Percentiles rank a stretch among this genome's conserved stretches.
Evolutionary conservation across 2,888 invertebrate species (phyloP).

Genomic region (Drosophila sordidapex): DNA sequence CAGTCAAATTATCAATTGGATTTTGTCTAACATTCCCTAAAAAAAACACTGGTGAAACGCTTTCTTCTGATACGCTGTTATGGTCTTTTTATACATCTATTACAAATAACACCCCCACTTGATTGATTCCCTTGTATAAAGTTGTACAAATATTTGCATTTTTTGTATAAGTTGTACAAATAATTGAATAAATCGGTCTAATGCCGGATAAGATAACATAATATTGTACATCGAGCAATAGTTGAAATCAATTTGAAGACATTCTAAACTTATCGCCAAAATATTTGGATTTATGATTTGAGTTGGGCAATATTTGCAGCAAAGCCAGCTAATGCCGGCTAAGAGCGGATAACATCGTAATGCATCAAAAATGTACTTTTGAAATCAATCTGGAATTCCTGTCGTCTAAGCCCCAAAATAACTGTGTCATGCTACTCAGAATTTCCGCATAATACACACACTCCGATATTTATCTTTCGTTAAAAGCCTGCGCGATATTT

Average conservation of each 20-base stretch:
- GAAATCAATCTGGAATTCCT: conserved; percentile 13
- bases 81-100: conserved; percentile 9
- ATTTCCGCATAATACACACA: conserved; percentile 9
- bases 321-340: conserved; percentile 12
- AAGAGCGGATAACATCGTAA: conserved; percentile 32
- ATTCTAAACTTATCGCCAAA: not conserved
- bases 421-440: conserved; percentile 21
- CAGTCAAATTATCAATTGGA: not conserved
- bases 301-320: not conserved
- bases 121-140: conserved; percentile 2
- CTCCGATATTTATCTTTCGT: not conserved
- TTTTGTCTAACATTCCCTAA: conserved; percentile 27
- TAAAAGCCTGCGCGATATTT: conserved; percentile 43
- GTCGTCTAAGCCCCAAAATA: conserved; percentile 2
- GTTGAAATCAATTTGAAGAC: not conserved
- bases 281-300: not conserved
- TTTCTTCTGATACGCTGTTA: conserved; percentile 30
- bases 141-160: conserved; percentile 5
- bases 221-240: not conserved
- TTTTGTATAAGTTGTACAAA: conserved; percentile 11
- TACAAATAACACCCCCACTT: conserved; percentile 12
- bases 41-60: conserved; percentile 55
- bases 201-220: conserved; percentile 28
- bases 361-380: conserved; percentile 20
- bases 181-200: conserved; percentile 6